phyloP scores from a whole-genome alignment of 2,888 invertebrate genomes.

The Nymphalis urticae region DNA sequence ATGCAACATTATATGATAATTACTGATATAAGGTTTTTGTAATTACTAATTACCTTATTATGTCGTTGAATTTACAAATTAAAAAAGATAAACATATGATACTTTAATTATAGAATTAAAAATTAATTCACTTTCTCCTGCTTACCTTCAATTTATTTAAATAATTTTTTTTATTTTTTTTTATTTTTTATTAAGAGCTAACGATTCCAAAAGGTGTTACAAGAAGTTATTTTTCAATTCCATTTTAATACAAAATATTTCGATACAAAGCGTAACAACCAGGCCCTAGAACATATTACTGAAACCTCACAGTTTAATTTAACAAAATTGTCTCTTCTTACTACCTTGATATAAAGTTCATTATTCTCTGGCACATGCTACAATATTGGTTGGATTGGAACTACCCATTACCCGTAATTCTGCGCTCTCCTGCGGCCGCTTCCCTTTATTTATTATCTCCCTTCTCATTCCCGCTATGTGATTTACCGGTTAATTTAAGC shows the following conservation, averaged over 20 bases:
- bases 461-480: conserved; percentile 49
- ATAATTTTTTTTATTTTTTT: too few species aligned
- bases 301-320: not conserved
- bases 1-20: not conserved
- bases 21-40: not conserved
- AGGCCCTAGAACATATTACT: conserved; percentile 26
- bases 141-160: too few species aligned
- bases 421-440: conserved; percentile 31
- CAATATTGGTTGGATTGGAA: conserved; percentile 27
- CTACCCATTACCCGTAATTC: conserved; percentile 40
- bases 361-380: conserved; percentile 5
- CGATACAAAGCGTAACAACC: conserved; percentile 24
- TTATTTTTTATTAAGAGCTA: too few species aligned
- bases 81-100: too few species aligned
- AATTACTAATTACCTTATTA: not conserved
- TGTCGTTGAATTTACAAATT: not conserved
- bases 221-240: conserved; percentile 7
- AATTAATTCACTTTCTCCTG: too few species aligned
- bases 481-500: conserved; percentile 55
- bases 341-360: conserved; percentile 16
- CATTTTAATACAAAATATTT: conserved; percentile 9
- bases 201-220: not conserved
- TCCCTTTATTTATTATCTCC: conserved; percentile 45
- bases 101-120: too few species aligned
- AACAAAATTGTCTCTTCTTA: not conserved